These are phyloP conservation scores for Drosophila anomalata DNA, from an alignment of 2,888 invertebrate genomes.

Conservation along the genomic window DNA sequence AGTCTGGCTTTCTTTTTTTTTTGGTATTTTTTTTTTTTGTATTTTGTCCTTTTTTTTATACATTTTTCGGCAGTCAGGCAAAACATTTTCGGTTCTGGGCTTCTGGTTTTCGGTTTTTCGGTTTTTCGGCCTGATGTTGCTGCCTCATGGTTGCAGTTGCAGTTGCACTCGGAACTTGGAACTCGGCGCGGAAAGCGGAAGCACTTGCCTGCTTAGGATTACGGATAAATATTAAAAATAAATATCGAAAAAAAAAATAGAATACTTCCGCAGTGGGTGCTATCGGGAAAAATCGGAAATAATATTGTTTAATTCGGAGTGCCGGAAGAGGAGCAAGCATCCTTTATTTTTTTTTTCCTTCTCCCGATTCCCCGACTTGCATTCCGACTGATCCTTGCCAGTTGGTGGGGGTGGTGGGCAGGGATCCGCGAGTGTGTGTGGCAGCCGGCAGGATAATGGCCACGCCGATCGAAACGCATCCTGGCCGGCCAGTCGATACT, in stretches of 20 bases:
- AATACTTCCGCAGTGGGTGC: neutral
- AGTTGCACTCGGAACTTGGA: constrained; percentile 58
- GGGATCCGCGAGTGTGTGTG: constrained; percentile 2
- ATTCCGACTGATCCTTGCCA: neutral
- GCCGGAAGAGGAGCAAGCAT: neutral
- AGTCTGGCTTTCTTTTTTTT: constrained; percentile 49
- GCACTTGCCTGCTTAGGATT: constrained; percentile 53
- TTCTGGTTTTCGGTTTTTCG: constrained; percentile 49
- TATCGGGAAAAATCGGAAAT: neutral
- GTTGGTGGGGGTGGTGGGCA: too few species aligned
- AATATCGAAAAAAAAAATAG: neutral
- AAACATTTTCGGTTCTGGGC: constrained; percentile 63
- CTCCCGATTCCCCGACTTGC: neutral
- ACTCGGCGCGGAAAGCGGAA: constrained; percentile 74
- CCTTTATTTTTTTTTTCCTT: neutral
- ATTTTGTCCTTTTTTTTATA: constrained; percentile 25
- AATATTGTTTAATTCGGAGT: neutral
- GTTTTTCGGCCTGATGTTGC: constrained; percentile 57
- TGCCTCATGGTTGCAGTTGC: constrained; percentile 61
- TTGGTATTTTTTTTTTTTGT: constrained; percentile 15
- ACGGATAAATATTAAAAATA: constrained; percentile 13
- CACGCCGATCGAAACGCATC: constrained; percentile 27
- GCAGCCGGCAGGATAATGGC: constrained; percentile 35
- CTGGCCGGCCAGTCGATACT: constrained; percentile 40
- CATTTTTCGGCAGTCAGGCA: constrained; percentile 70